phyloP scores from a whole-genome alignment of 1,140 invertebrate species.

The Xylocopa sonorina region DNA sequence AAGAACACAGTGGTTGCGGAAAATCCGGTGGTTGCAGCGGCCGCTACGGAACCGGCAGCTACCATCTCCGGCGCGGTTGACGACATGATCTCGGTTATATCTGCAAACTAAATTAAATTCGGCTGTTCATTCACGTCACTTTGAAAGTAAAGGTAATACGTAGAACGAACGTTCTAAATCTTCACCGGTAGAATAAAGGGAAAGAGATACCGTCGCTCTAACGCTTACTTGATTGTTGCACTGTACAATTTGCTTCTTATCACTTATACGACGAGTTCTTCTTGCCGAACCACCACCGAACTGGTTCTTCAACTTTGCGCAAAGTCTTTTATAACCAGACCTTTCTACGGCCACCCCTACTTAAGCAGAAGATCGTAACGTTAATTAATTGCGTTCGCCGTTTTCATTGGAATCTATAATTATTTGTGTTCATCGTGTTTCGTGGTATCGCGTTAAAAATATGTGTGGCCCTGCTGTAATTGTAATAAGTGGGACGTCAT shows the following conservation, averaged over 20 bases:
- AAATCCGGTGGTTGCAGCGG: slow-evolving; percentile 74
- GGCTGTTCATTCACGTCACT: neutral
- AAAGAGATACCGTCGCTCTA: slow-evolving; percentile 47
- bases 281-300: slow-evolving; percentile 75
- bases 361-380: slow-evolving; percentile 34
- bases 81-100: slow-evolving; percentile 71
- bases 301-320: slow-evolving; percentile 58
- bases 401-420: slow-evolving; percentile 74
- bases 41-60: slow-evolving; percentile 73
- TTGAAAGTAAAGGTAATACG: neutral
- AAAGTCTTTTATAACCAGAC: slow-evolving; percentile 75
- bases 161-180: neutral
- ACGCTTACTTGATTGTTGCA: too few species aligned
- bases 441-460: neutral
- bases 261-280: slow-evolving; percentile 59
- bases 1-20: slow-evolving; percentile 85
- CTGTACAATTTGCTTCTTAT: too few species aligned
- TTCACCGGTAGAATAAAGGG: neutral
- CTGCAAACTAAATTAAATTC: slow-evolving; percentile 22
- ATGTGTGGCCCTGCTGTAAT: too few species aligned
- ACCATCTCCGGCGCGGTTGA: slow-evolving; percentile 77
- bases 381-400: slow-evolving; percentile 62
- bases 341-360: slow-evolving; percentile 54
- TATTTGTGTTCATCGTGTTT: neutral
- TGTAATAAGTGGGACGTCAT: too few species aligned